Evolutionary conservation across 2,888 invertebrate genomes (phyloP), one percentile per base, ranked within the genome.

Genomic region (Smittia aterrima): DNA sequence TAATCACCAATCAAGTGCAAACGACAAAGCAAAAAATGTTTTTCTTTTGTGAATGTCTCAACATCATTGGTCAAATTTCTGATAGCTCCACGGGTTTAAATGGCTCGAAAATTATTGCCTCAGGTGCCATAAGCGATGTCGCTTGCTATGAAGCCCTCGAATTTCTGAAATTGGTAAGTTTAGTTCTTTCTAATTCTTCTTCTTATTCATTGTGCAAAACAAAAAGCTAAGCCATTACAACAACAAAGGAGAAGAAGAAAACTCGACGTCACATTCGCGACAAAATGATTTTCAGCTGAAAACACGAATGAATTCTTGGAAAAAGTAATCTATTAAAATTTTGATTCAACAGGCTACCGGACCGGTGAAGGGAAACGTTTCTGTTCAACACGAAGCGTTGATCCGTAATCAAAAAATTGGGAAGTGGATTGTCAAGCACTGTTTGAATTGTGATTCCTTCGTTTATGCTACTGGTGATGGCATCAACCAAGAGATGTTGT

Each of bases 401-500:
- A 20, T 74, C 1, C 25, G 16, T 6, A 25, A 47, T n/a, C 11
- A 24, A 16, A 25, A 25, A 27, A 7, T 47, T 13, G 47, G 41
- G 2, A 66, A 74, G 27, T 74, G 74, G 74, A 64, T 22, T 13
- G 62, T 73, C 11, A 64, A 18, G 9, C 25, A 18, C 27, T 74
- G 74, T 25, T 20, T 74, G 20, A 74, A 74, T 47, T 74, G 74
- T 47, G 74, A 74, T 27, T 64, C 40, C 7, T 62, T 18, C 13
- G 74, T 66, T 6, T 74, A 18, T 32, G 74, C 74, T 20, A 58
- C 41, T 1, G 32, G 13, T 40, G 47, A 74, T 13, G 18, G 24
- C 2, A 24, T 13, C 0, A 40, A 66, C n/a, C 25, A 54, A n/a
- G 58, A n/a, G 18, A 58, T 11, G 58, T 6, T 66, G 25, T 40